phyloP scores from a whole-genome alignment of 2,113 vertebrate genomes.

The Azemiops feae region DNA sequence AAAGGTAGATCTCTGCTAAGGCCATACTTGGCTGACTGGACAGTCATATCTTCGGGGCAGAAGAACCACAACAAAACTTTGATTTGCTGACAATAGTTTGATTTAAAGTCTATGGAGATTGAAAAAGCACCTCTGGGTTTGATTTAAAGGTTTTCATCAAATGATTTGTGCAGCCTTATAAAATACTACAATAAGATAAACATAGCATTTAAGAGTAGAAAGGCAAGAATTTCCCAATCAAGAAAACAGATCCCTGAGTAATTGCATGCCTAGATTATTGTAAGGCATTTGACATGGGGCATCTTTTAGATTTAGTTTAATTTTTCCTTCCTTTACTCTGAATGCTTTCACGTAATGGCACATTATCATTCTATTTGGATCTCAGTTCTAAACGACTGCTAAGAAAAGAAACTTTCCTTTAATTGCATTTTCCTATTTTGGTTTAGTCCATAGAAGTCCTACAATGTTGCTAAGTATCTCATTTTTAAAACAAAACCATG shows the following conservation, averaged over 20 bases:
- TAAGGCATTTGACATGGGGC: neutral
- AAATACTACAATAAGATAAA: neutral
- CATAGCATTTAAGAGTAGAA: neutral
- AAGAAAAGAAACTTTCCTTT: neutral
- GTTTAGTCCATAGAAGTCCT: neutral
- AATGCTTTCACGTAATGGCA: neutral
- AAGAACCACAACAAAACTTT: neutral
- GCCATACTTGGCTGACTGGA: neutral
- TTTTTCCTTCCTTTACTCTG: neutral
- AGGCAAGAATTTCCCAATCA: neutral
- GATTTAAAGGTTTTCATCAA: neutral
- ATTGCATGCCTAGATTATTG: neutral
- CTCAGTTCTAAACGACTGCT: neutral
- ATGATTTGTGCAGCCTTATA: neutral
- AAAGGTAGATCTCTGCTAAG: neutral
- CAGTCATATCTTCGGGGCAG: neutral
- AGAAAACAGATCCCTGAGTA: neutral
- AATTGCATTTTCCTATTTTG: neutral
- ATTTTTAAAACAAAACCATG: constrained; percentile 30
- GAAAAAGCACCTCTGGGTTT: no score
- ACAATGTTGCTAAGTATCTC: neutral
- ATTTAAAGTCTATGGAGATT: neutral
- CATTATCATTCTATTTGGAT: neutral
- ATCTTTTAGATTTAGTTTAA: neutral
- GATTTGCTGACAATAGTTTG: neutral